Evolutionary conservation across 2,113 vertebrate species (phyloP), one percentile per base, ranked within the genome.

Genomic region (Osmerus eperlanus): DNA sequence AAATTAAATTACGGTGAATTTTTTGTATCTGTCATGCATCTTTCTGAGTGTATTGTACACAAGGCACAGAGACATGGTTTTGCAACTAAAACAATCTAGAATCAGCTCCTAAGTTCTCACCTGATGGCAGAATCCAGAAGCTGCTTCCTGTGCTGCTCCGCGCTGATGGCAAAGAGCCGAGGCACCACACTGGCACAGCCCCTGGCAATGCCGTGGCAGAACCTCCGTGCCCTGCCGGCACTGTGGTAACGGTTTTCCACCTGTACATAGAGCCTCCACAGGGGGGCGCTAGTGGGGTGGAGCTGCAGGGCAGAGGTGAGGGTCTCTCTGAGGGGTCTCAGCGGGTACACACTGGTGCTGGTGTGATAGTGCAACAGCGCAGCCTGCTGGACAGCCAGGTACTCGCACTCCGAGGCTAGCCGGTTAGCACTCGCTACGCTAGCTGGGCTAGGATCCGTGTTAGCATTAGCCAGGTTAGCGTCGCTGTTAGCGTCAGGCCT

Each of bases 221-320:
- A 98, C 0, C 95, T 92, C 16, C 97, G 92, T 8, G 94, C 91
- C 69, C 92, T 91, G 74, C 93, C 96, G 0, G 93, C 94, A 28
- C 86, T 91, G 87, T 98, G 95, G 79, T 94, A 95, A 82, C 89
- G 92, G 75, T 84, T 94, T 70, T 98, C 95, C 61, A 88, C 87
- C 89, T 93, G 94, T 51, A 96, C 70, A 28, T 95, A 96, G 0
- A 93, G 88, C 78, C 88, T 90, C 97, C 97, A 98, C 12, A 99
- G 91, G 3, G 85, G 68, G 21, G 88, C 85, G 77, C 92, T 95
- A 88, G 78, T 74, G 3, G 95, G 92, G 86, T 92, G 95, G 70
- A 80, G 63, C 29, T 78, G 87, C 63, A 98, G 87, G 6, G 94
- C 93, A 19, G 89, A 90, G 0, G 85, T 92, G 55, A 99, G 90